Conservation (phyloP, 2,888 invertebrate genomes). For the Creontiades dilutus region DNA sequence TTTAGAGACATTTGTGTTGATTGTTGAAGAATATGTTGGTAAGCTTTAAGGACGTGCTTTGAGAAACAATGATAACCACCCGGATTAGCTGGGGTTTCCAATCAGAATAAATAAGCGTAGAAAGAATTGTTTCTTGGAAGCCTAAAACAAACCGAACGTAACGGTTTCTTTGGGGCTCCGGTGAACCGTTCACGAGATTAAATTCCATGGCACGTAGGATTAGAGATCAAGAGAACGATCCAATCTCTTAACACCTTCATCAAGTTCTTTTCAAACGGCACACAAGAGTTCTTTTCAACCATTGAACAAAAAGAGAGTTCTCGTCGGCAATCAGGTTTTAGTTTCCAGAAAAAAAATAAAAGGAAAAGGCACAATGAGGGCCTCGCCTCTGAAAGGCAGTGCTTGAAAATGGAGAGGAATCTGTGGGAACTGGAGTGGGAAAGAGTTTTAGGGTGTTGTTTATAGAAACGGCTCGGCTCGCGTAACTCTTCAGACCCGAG, state of each 20-base stretch:
- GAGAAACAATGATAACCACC: no score
- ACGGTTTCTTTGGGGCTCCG: neutral
- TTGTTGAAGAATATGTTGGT: no score
- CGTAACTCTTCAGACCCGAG: neutral
- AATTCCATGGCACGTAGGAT: conserved; percentile 10
- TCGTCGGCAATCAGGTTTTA: conserved; percentile 35
- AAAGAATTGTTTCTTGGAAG: no score
- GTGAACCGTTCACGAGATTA: conserved; percentile 2
- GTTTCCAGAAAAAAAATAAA: conserved; percentile 7
- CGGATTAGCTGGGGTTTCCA: no score
- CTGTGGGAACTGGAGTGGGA: neutral
- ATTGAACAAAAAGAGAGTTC: neutral
- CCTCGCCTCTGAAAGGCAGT: neutral
- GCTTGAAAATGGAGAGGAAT: conserved; percentile 10
- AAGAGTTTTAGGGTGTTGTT: neutral
- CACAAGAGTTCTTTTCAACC: conserved; percentile 34
- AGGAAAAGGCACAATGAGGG: neutral
- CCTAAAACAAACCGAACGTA: neutral
- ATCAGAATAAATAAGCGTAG: no score
- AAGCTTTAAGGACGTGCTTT: no score
- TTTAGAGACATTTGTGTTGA: no score
- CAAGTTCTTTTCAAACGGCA: conserved; percentile 30
- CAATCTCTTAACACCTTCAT: conserved; percentile 35
- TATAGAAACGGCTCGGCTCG: neutral
- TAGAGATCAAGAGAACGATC: neutral